Conservation (phyloP, 2,113 vertebrate species). For the Platichthys flesus region DNA sequence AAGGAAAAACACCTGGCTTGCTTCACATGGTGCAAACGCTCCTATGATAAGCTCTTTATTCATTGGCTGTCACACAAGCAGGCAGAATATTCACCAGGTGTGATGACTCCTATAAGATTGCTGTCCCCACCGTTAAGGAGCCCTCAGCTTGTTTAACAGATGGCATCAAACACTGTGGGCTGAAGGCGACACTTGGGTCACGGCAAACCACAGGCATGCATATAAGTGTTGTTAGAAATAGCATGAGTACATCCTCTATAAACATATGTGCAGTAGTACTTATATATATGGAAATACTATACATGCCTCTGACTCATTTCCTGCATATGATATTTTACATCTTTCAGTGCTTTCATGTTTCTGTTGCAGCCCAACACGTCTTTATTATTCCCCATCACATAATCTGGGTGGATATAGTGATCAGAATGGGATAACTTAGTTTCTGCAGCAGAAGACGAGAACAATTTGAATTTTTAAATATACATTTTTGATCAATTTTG, state of each 20-base stretch:
- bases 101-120: neutral
- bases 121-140: neutral
- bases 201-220: neutral
- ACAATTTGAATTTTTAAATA: too few relatives aligned
- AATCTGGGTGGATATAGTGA: too few relatives aligned
- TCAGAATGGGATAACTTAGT: too few relatives aligned
- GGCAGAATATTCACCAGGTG: neutral
- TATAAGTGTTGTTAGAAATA: neutral
- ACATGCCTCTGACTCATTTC: neutral
- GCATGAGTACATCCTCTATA: neutral
- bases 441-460: too few relatives aligned
- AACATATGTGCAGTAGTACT: neutral
- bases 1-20: neutral
- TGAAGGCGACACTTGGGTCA: neutral
- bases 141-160: constrained; percentile 7
- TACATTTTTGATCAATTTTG: too few relatives aligned
- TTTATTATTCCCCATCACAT: too few relatives aligned
- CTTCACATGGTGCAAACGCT: too few relatives aligned
- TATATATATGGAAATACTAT: neutral
- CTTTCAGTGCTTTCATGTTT: neutral
- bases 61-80: neutral
- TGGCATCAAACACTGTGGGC: neutral
- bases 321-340: neutral
- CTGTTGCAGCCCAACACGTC: too few relatives aligned
- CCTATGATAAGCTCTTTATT: neutral